Evolutionary conservation across 2,888 invertebrate species (phyloP).

Genomic region (Apotomis betuletana): DNA sequence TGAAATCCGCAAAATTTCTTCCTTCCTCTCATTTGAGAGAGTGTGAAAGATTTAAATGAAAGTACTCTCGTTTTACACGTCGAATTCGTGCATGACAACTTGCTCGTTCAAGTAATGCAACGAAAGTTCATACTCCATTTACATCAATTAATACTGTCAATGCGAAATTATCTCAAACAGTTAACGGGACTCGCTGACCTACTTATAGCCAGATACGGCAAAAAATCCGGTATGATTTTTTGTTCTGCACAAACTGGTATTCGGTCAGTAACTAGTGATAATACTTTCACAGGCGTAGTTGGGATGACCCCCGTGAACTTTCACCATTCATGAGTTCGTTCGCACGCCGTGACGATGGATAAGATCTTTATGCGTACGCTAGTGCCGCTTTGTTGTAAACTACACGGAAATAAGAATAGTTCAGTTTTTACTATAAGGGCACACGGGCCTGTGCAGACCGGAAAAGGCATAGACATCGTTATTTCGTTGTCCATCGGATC

Average conservation of each 20-base stretch:
- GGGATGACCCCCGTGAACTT: constrained; percentile 41
- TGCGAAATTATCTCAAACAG: constrained; percentile 24
- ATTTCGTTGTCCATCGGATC: no score
- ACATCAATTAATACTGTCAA: constrained; percentile 32
- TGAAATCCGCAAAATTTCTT: background rate
- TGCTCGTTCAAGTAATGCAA: background rate
- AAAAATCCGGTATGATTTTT: constrained; percentile 29
- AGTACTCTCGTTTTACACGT: background rate
- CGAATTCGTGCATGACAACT: no score
- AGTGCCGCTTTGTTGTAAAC: constrained; percentile 3
- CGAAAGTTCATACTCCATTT: constrained; percentile 11
- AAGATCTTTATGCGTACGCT: background rate
- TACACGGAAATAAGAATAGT: background rate
- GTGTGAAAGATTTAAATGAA: background rate
- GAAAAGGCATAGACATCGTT: no score
- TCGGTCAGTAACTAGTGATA: constrained; percentile 1
- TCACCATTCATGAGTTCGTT: constrained; percentile 39
- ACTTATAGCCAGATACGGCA: constrained; percentile 15
- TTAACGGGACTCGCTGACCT: constrained; percentile 32
- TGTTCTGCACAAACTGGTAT: constrained; percentile 21
- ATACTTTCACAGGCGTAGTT: constrained; percentile 38
- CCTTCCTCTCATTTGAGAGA: background rate
- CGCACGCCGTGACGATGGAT: constrained; percentile 28
- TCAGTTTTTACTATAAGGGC: no score
- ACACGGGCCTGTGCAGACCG: no score